phyloP scores from a whole-genome alignment of 2,888 invertebrate species.

The Lapara coniferarum region DNA sequence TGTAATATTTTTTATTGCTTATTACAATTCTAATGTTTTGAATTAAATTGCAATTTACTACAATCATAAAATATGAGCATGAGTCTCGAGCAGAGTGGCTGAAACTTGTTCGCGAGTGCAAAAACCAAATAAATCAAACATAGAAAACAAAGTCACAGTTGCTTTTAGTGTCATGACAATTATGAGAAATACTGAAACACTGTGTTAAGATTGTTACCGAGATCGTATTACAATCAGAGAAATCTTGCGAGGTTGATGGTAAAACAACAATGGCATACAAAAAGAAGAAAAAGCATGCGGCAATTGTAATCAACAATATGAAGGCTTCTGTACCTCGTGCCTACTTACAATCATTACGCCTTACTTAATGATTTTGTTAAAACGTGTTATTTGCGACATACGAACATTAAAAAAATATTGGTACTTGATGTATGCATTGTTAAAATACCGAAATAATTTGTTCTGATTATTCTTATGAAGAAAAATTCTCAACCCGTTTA shows the following conservation, averaged over 20 bases:
- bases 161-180: slow-evolving; percentile 47
- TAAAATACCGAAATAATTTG: background rate
- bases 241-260: slow-evolving; percentile 55
- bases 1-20: background rate
- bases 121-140: slow-evolving; percentile 10
- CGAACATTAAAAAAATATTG: background rate
- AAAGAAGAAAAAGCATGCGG: slow-evolving; percentile 36
- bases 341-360: slow-evolving; percentile 7
- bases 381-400: background rate
- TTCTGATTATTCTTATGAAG: background rate
- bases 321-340: slow-evolving; percentile 1
- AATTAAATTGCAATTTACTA: background rate
- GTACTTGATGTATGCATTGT: background rate
- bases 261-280: slow-evolving; percentile 51
- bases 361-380: background rate
- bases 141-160: slow-evolving; percentile 37
- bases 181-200: slow-evolving; percentile 59
- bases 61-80: background rate
- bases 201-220: slow-evolving; percentile 46
- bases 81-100: background rate
- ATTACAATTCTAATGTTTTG: background rate
- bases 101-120: background rate
- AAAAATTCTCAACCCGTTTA: background rate
- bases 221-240: slow-evolving; percentile 55
- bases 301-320: slow-evolving; percentile 15